Evolutionary conservation across 2,888 invertebrate species (phyloP), one percentile per base, ranked within the genome.

Genomic region (Zygogramma bicolorata): DNA sequence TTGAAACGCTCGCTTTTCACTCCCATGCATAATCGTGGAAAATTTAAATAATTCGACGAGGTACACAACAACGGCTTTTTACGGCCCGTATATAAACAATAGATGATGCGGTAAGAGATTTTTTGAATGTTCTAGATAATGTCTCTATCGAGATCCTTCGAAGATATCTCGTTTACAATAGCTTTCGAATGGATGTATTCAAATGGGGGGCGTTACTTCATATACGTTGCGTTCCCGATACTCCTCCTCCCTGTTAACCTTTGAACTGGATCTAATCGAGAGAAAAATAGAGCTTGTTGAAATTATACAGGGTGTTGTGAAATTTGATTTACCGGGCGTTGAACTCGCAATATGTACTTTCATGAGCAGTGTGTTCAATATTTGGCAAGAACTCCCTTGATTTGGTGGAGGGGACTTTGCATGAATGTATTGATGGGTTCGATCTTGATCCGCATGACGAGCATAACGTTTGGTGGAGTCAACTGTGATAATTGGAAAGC

Each of bases 21-120:
- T 63, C 63, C 46, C 46, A 63, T 63, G 49, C 63, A 46, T 46
- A 18, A 46, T 20, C 63, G 22, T 46, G 53, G 46, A 63, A 46
- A 63, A 63, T 63, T 46, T 63, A 40, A 27, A 63, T 63, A 46
- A 63, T 49, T 63, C 63, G 49, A 46, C 27, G 27, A 63, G 62
- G 62, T 22, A n/a, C 53, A 18, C 18, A 63, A 63, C 46, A 10
- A 31, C 18, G 29, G 5, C 18, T 40, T 63, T 63, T 29, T 42
- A 49, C 22, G 49, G 20, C 27, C 49, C 31, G 46, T 29, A 49
- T n/a, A n/a, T 46, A 63, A 63, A 63, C 63, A 63, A 63, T 63
- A 46, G 63, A 63, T 63, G 63, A 63, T 63, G 63, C 18, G 18
- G 49, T 49, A 42, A 42, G 29, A 63, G 63, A 40, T 63, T 63